Base-by-base conservation (phyloP, 2,888 invertebrate species). In the Drosophila greeni region DNA sequence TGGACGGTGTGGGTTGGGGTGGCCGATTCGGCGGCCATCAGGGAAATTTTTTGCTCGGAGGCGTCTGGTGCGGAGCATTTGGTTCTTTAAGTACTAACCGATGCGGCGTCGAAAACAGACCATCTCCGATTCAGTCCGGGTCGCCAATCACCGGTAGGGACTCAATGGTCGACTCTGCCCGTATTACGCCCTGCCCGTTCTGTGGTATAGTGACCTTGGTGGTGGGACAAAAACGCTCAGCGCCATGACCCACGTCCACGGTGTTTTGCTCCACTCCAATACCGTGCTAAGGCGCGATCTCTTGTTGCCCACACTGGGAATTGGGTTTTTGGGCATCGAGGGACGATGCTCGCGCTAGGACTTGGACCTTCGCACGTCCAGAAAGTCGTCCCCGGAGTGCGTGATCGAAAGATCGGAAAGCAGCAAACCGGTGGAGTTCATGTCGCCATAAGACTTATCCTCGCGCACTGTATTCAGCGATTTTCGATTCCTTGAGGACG, bases 361-460 rank as follows among this genome's bases (percentile, higher is more conserved):
- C 45, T 80, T 85, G 0, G 86, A 82, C 1, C 82, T 74, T 36
- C 85, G 83, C 9, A 85, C 82, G 61, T 89, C 89, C 0, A 89
- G 74, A 43, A 89, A 88, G 72, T 89, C 89, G 68, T 89, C 89
- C 60, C 89, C 89, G 0, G 89, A 89, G 45, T 88, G 88, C 42
- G 89, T 89, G 3, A 89, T 82, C 0, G 89, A 89, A 4, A 89
- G 65, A 70, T 89, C 89, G 0, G 88, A 89, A 4, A 89, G 73
- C 66, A 89, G 81, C 1, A 89, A 89, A 90, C 95, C 95, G 60
- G 95, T 95, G 34, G 95, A 94, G 88, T 95, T 94, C 54, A 94
- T 91, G 84, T 95, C 95, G 39, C 89, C 88, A 40, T 87, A 88
- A 14, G 86, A 86, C 57, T 91, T 91, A 36, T 88, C 88, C 40